Conservation (phyloP, 2,113 vertebrate species). For the Empidonax alnorum region DNA sequence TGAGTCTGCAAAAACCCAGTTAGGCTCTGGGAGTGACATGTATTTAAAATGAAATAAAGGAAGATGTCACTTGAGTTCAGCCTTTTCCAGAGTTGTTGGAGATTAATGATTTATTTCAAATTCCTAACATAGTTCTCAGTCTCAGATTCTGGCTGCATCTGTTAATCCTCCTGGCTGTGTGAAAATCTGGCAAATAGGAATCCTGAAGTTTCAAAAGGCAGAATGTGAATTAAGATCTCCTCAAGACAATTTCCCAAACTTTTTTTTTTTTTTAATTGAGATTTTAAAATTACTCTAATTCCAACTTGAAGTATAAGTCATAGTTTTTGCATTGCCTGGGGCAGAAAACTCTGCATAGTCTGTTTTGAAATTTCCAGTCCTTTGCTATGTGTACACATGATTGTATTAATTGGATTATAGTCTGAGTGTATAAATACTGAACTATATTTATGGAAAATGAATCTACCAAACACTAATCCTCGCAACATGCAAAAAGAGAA, state of each 20-base stretch:
- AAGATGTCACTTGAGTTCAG: constrained; percentile 16
- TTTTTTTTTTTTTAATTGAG: not conserved
- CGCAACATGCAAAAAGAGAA: not conserved
- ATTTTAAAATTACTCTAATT: not conserved
- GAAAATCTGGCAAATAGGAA: not conserved
- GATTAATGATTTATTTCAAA: constrained; percentile 53
- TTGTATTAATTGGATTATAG: constrained; percentile 35
- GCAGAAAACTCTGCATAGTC: not conserved
- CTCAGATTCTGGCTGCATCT: constrained; percentile 17
- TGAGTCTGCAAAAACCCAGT: not conserved
- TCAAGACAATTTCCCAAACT: constrained; percentile 2
- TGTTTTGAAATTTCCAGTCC: not conserved
- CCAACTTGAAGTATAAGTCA: not conserved
- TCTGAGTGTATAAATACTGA: not conserved
- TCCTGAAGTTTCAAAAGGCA: not conserved
- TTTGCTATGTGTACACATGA: not conserved
- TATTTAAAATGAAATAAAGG: constrained; percentile 51
- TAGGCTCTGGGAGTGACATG: not conserved
- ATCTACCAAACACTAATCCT: not conserved
- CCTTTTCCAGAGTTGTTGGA: not conserved
- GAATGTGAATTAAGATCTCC: not conserved
- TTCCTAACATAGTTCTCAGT: constrained; percentile 55
- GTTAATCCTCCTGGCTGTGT: constrained; percentile 5
- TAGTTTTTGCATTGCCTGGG: not conserved
- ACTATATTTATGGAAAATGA: not conserved